These are phyloP conservation scores for Prunella strophiata DNA, from an alignment of 2,797 vertebrate genomes.

Conservation along the genomic window DNA sequence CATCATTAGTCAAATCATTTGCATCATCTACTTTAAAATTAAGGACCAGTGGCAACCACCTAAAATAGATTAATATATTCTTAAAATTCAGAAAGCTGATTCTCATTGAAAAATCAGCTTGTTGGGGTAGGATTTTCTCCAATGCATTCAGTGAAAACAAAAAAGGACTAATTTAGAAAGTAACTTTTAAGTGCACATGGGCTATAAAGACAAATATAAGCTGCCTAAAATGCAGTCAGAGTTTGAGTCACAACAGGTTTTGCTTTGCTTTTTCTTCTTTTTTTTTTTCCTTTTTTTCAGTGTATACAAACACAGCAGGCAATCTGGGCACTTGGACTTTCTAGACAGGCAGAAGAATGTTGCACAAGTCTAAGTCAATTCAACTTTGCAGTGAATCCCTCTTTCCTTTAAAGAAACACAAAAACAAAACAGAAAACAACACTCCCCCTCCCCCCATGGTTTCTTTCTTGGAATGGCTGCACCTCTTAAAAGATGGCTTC, in stretches of 20 bases:
- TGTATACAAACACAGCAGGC: conserved; percentile 42
- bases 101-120: conserved; percentile 38
- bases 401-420: conserved; percentile 48
- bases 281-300: background rate
- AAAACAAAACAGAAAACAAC: conserved; percentile 43
- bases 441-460: background rate
- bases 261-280: background rate
- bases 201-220: conserved; percentile 33
- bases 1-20: background rate
- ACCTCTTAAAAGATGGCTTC: conserved; percentile 63
- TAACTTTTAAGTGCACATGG: conserved; percentile 31
- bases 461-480: conserved; percentile 63
- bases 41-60: background rate
- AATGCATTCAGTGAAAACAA: background rate
- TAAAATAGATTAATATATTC: background rate
- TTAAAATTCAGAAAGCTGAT: conserved; percentile 40
- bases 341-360: conserved; percentile 48
- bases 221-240: conserved; percentile 54
- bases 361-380: conserved; percentile 42
- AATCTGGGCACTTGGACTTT: conserved; percentile 18
- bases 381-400: conserved; percentile 44
- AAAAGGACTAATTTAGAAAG: conserved; percentile 46
- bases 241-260: conserved; percentile 10
- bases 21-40: background rate
- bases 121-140: conserved; percentile 35